Base-by-base conservation (phyloP, 2,113 vertebrate genomes). In the Epinephelus fuscoguttatus region DNA sequence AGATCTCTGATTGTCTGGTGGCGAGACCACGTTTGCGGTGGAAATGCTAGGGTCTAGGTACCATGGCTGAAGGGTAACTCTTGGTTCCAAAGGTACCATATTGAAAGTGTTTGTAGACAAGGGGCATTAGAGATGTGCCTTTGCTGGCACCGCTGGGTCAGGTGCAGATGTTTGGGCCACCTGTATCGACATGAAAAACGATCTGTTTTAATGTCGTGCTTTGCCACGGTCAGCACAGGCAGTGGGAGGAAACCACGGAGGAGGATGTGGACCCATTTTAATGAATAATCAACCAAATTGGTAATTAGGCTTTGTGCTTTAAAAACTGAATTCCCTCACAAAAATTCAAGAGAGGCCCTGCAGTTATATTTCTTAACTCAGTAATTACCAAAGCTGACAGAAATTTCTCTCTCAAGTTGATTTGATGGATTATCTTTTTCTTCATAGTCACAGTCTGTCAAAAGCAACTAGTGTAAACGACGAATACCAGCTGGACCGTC, bases 321-420 rank as follows among this genome's bases (percentile, higher is more conserved):
- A 70, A 81, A 37, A 80, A 69, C 50, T 25, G 12, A 37, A 59
- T 33, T 59, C n/a, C 42, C 57, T 74, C 2, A 14, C 4, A 45
- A 19, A 70, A 57, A 70, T 42, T 15, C 3, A 45, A 23, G 23
- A 45, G 19, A 33, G 17, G n/a, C 67, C 17, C 19, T 9, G 17
- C 11, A 42, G 63, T 73, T 75, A 30, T 75, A 14, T 75, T 64
- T 52, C 40, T 0, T 18, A 53, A 49, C 42, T 70, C 13, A 4
- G 21, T 55, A 66, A 56, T 67, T 75, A 57, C 23, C 73, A 30
- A 56, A 77, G 53, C 60, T 55, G 67, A 76, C 17, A 61, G 63
- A 71, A 37, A 49, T 64, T 0, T 27, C 2, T 25, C 53, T 45
- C 72, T 52, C 57, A 52, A 19, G 49, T 19, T 70, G 25, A 63